phyloP scores from a whole-genome alignment of 2,888 invertebrate genomes.

The Nomada goodeniana region DNA sequence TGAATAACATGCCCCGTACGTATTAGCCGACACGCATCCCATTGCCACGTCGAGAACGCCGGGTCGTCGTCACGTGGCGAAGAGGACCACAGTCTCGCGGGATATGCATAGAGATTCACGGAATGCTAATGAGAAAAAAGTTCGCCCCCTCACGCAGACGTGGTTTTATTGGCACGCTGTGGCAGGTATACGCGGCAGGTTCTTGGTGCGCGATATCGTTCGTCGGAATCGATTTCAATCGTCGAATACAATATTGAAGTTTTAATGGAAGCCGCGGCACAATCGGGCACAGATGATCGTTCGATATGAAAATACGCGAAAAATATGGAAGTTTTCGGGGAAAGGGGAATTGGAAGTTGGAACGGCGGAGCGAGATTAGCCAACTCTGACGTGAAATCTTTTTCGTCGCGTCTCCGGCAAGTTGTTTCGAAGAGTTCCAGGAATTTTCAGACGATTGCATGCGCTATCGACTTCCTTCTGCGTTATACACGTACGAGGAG shows the following conservation, averaged over 20 bases:
- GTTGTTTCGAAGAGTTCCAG: not conserved
- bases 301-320: too few relatives aligned
- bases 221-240: not conserved
- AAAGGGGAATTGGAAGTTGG: not conserved
- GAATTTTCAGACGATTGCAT: not conserved
- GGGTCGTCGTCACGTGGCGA: not conserved
- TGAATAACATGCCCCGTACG: slow-evolving; percentile 14
- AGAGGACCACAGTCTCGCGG: not conserved
- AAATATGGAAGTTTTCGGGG: not conserved
- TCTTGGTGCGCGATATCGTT: not conserved
- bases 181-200: not conserved
- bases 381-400: not conserved
- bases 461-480: not conserved
- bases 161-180: slow-evolving; percentile 14
- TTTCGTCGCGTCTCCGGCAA: not conserved
- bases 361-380: too few relatives aligned
- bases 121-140: slow-evolving; percentile 47
- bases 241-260: not conserved
- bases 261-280: not conserved
- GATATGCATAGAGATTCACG: slow-evolving; percentile 8
- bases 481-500: not conserved
- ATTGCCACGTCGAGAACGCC: slow-evolving; percentile 16
- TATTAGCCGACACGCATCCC: slow-evolving; percentile 29
- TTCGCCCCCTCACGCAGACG: slow-evolving; percentile 16
- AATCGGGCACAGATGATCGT: too few relatives aligned